Evolutionary conservation across 35 echinoderm and acorn worm genomes (phyloP).

Genomic region (Diadema setosum): DNA sequence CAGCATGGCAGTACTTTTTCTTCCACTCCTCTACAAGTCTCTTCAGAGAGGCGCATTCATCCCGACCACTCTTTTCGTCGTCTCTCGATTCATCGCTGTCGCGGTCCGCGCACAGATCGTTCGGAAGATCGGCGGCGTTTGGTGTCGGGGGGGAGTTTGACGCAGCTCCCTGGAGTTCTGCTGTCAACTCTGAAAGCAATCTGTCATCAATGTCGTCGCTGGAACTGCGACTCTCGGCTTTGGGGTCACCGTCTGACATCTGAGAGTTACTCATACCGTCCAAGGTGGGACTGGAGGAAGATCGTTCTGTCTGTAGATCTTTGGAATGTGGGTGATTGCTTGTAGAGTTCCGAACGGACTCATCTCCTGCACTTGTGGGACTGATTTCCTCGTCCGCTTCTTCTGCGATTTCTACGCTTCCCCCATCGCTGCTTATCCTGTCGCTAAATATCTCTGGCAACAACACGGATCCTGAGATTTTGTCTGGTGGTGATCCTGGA

Average conservation of each 20-base stretch:
- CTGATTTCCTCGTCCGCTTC: not conserved
- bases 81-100: not conserved
- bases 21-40: slow-evolving; percentile 7
- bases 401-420: slow-evolving; percentile 3
- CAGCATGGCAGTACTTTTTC: slow-evolving; percentile 23
- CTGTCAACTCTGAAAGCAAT: slow-evolving; percentile 61
- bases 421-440: not conserved
- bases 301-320: not conserved
- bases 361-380: too few species aligned
- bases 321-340: not conserved
- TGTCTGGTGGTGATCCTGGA: too few species aligned
- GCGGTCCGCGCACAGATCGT: not conserved
- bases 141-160: too few species aligned
- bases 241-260: too few species aligned
- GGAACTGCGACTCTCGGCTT: too few species aligned
- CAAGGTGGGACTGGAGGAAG: not conserved
- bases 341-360: not conserved
- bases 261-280: not conserved
- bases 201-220: not conserved
- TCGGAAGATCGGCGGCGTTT: too few species aligned
- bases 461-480: too few species aligned
- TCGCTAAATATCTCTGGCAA: not conserved
- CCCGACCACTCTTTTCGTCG: not conserved
- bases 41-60: not conserved
- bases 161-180: slow-evolving; percentile 40